phyloP scores from a whole-genome alignment of 2,888 invertebrate species.

The Tenthredo livida region DNA sequence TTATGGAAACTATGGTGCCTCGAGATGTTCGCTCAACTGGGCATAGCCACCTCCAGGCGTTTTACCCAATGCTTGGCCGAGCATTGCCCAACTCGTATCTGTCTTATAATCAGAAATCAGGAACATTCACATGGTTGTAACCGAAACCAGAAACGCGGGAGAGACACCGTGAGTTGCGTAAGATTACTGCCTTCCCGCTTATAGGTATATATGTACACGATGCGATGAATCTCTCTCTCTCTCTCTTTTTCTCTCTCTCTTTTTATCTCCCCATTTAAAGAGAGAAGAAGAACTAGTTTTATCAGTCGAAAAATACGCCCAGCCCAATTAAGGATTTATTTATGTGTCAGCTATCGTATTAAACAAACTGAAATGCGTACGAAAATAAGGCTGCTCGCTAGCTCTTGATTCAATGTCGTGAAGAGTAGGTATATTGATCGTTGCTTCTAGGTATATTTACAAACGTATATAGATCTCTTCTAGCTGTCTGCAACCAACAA shows the following conservation, averaged over 20 bases:
- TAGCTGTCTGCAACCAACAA: not conserved
- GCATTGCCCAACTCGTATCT: constrained; percentile 49
- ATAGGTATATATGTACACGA: constrained; percentile 35
- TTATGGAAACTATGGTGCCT: not conserved
- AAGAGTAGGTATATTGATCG: constrained; percentile 26
- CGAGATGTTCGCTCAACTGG: constrained; percentile 37
- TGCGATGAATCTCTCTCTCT: not conserved
- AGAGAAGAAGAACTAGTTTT: constrained; percentile 47
- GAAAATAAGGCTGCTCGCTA: constrained; percentile 58
- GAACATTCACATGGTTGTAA: constrained; percentile 51
- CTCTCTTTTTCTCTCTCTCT: not conserved
- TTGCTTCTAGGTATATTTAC: constrained; percentile 10
- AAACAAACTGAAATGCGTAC: constrained; percentile 68
- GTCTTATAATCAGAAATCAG: constrained; percentile 51
- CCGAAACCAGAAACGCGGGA: constrained; percentile 52
- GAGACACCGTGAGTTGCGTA: constrained; percentile 52
- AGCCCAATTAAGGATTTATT: constrained; percentile 68
- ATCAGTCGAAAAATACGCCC: constrained; percentile 62
- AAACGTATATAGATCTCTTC: not conserved
- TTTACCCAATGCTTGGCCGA: constrained; percentile 42
- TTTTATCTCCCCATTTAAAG: constrained; percentile 20
- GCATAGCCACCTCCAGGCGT: constrained; percentile 41
- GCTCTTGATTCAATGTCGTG: constrained; percentile 46
- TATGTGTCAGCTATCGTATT: constrained; percentile 64
- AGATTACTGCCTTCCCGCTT: constrained; percentile 50